Evolutionary conservation across 2,888 invertebrate species (phyloP).

Genomic region (Drosophila dives): DNA sequence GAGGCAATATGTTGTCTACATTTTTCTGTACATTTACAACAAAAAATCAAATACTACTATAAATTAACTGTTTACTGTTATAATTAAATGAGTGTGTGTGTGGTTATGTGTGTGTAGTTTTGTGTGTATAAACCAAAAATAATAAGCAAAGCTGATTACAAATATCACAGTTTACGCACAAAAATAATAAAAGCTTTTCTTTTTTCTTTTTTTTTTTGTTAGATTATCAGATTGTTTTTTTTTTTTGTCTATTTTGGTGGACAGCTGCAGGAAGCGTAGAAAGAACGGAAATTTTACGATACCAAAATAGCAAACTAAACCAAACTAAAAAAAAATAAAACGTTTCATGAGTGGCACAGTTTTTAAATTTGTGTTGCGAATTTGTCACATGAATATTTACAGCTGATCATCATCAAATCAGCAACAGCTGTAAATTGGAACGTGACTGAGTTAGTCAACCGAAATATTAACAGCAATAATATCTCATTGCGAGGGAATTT

Average conservation of each 20-base stretch:
- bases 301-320: slow-evolving; percentile 37
- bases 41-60: slow-evolving; percentile 18
- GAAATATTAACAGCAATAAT: not conserved
- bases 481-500: slow-evolving; percentile 2
- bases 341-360: slow-evolving; percentile 14
- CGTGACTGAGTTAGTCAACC: slow-evolving; percentile 3
- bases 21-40: slow-evolving; percentile 29
- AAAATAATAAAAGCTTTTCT: slow-evolving; percentile 10
- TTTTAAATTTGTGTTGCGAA: not conserved
- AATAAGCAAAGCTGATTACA: slow-evolving; percentile 20
- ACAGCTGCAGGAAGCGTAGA: slow-evolving; percentile 8
- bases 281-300: slow-evolving; percentile 39
- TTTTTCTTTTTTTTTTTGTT: slow-evolving; percentile 23
- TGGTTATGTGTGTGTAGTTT: slow-evolving; percentile 12
- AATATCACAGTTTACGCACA: slow-evolving; percentile 3
- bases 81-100: slow-evolving; percentile 26
- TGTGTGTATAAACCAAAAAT: slow-evolving; percentile 5
- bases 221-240: slow-evolving; percentile 40
- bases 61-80: slow-evolving; percentile 72
- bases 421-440: slow-evolving; percentile 10
- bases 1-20: slow-evolving; percentile 61
- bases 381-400: slow-evolving; percentile 1
- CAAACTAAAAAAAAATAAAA: slow-evolving; percentile 16
- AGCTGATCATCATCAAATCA: slow-evolving; percentile 6
- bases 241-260: slow-evolving; percentile 15